Evolutionary conservation across 1,140 invertebrate genomes (phyloP), one percentile per base, ranked within the genome.

Genomic region (Zaprionus nigranus): DNA sequence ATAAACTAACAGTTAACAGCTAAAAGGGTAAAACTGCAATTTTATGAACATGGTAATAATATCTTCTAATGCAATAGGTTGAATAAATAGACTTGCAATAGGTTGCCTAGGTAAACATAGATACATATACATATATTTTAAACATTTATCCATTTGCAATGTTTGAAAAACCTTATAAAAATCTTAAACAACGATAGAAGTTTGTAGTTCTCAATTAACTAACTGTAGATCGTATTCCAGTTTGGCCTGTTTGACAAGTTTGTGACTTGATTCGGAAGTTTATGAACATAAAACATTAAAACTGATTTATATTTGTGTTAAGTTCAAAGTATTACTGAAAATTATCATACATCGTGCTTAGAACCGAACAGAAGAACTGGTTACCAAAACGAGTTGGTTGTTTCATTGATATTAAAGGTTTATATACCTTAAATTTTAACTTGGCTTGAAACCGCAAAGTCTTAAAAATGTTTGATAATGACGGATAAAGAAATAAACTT

Each of bases 11-110:
- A 40, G 66, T 58, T 13, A 51, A 53, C 13, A 61, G 20, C 17
- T 12, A 64, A 38, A 15, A 24, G 26, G 38, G 36, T 24, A 38
- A 17, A 65, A 58, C 40, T 72, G 71, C 66, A 57, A 58, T 63
- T 26, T 36, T 43, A 20, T 59, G 24, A 11, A 51, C 59, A 17
- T 75, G 65, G 13, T 51, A 57, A 57, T 38, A 26, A 58, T 15
- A 26, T 49, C 7, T n/a, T 7, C 40, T 17, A n/a, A 7, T 7
- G 40, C 1, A 13, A n/a, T 2, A 17, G n/a, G n/a, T 38, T 38
- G 12, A 0, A 1, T 38, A 38, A 7, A 7, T n/a, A 3, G 17
- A 43, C 2, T 34, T 26, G 22, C 4, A 24, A 30, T 30, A 9
- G 28, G 30, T 30, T 30, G 26, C 26, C 26, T 28, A 6, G 1